Conservation (phyloP, 2,113 vertebrate species). For the Pipa parva region DNA sequence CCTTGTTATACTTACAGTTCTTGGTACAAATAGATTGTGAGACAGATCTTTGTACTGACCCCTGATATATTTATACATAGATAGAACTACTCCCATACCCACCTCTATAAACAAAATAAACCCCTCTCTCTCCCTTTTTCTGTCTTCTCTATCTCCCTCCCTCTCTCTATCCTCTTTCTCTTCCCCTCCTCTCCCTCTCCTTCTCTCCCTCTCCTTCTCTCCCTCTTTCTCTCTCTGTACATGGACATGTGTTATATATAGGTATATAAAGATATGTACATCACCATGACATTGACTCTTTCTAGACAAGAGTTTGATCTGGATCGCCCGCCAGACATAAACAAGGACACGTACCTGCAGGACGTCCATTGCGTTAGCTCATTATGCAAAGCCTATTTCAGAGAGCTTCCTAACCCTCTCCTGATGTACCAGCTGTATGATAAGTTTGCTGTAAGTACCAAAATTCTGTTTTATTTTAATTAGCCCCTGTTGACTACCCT, state of each 20-base stretch:
- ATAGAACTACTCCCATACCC: no score
- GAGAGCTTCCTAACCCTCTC: constrained; percentile 89
- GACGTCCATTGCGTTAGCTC: constrained; percentile 95
- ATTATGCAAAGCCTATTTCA: constrained; percentile 89
- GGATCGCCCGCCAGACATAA: constrained; percentile 71
- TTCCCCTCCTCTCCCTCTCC: background rate
- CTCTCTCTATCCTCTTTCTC: no score
- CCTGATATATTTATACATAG: no score
- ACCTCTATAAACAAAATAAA: no score
- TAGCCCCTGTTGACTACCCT: no score
- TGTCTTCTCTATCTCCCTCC: no score
- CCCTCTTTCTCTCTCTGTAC: background rate
- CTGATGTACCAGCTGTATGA: constrained; percentile 93
- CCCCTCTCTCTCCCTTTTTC: no score
- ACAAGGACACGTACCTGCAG: constrained; percentile 80
- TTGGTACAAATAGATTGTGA: no score
- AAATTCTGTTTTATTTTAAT: no score
- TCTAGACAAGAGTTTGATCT: constrained; percentile 81
- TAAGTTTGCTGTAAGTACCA: constrained; percentile 83
- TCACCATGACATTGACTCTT: background rate
- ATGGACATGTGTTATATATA: background rate
- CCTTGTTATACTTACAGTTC: no score
- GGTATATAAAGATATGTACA: background rate
- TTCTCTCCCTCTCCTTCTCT: background rate
- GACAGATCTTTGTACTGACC: no score